Evolutionary conservation across 2,888 invertebrate genomes (phyloP).

Genomic region (Taphrorychus bicolor): DNA sequence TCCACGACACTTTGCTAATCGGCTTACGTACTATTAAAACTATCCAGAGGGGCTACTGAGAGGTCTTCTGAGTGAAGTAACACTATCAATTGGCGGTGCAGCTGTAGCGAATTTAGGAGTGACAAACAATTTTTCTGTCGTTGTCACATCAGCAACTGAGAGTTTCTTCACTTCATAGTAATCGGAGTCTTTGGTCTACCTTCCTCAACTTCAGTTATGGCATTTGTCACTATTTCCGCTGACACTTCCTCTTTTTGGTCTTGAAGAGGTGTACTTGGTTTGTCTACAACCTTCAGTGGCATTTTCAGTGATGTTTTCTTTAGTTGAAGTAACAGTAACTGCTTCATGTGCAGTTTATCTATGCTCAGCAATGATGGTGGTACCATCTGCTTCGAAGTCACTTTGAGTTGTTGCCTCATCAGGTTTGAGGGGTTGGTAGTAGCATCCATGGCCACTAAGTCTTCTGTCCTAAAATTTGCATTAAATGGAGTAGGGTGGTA

Average conservation of each 20-base stretch:
- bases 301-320: not conserved
- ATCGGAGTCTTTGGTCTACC: too few relatives aligned
- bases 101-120: constrained; percentile 48
- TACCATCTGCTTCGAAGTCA: constrained; percentile 17
- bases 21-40: constrained; percentile 22
- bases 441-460: constrained; percentile 57
- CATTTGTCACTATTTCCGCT: not conserved
- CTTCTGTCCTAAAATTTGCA: constrained; percentile 41
- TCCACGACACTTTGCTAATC: constrained; percentile 51
- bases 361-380: constrained; percentile 15
- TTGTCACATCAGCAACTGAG: constrained; percentile 48
- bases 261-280: not conserved
- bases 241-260: not conserved
- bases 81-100: constrained; percentile 16
- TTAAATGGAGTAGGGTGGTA: too few relatives aligned
- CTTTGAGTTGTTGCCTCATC: constrained; percentile 23
- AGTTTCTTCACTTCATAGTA: constrained; percentile 54
- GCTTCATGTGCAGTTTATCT: constrained; percentile 12
- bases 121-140: constrained; percentile 51
- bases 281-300: too few relatives aligned
- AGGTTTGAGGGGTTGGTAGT: constrained; percentile 50
- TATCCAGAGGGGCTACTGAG: constrained; percentile 48
- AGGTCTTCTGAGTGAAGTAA: constrained; percentile 44
- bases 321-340: not conserved
- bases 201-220: not conserved